These are phyloP conservation scores for Sinocyclocheilus maitianheensis DNA, from an alignment of 2,113 vertebrate genomes.

Conservation along the genomic window DNA sequence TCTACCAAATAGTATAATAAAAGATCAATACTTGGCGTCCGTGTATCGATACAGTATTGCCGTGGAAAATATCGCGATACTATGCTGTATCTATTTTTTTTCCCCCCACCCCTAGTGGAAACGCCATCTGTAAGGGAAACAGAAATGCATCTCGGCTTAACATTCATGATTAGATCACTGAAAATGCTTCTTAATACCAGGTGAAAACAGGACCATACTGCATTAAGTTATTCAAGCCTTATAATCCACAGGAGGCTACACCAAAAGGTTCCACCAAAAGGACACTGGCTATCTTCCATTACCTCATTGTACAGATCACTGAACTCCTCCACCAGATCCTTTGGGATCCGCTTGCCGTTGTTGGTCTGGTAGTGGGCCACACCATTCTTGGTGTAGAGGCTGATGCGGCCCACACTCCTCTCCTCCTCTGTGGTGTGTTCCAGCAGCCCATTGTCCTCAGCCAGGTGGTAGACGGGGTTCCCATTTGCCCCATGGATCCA, in stretches of 20 bases:
- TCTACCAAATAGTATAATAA: too few species aligned
- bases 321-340: slow-evolving; percentile 99
- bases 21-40: too few species aligned
- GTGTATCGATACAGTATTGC: too few species aligned
- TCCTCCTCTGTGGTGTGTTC: slow-evolving; percentile 93
- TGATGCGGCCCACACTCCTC: slow-evolving; percentile 92
- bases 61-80: too few species aligned
- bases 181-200: background rate
- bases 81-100: too few species aligned
- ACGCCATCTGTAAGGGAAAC: too few species aligned
- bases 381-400: slow-evolving; percentile 94
- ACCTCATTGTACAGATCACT: slow-evolving; percentile 99
- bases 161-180: background rate
- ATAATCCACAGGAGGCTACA: background rate
- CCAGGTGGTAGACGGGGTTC: slow-evolving; percentile 98
- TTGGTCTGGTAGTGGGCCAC: slow-evolving; percentile 97
- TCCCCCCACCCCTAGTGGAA: too few species aligned
- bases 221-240: background rate
- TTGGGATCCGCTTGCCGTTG: slow-evolving; percentile 89
- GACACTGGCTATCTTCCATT: background rate
- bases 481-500: slow-evolving; percentile 98
- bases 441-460: slow-evolving; percentile 93
- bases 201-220: background rate
- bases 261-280: background rate
- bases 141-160: background rate